Evolutionary conservation across 2,888 invertebrate genomes (phyloP), one percentile per base, ranked within the genome.

Genomic region (Acanthacorydalis orientalis): DNA sequence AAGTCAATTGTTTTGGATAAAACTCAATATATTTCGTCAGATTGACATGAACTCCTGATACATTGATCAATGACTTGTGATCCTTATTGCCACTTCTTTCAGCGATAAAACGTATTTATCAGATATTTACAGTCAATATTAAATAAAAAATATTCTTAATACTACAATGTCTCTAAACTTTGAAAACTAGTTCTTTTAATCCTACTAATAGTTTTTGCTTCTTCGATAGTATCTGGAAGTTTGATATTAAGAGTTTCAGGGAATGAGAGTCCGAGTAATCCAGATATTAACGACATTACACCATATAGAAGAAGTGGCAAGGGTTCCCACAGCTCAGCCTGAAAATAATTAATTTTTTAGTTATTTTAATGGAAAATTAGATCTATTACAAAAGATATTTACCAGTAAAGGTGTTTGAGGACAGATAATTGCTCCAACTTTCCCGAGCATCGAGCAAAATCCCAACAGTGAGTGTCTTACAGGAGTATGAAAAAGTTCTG

Each of bases 161-260:
- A 23, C 6, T 23, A 23, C 23, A 23, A 23, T 23, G 23, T 23
- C n/a, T 23, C 2, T 23, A 23, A 23, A 23, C 3, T 23, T 23
- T 23, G 3, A 23, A 23, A 23, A 23, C 23, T 2, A 6, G 37
- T 38, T 45, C 16, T 23, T 16, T 23, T 38, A 32, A 33, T 37
- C 39, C 41, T 52, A 43, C 65, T 68, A 43, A 70, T 65, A 51
- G 71, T 69, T 61, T 75, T 78, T 0, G 81, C 81, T 56, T 83
- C 81, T 53, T 74, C 73, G 16, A 83, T 73, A 2, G 81, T 82
- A 64, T 83, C 83, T 0, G 76, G 76, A 0, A 77, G 64, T 53
- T 77, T 74, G 52, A 72, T 72, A 55, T 79, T 78, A 46, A 73
- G 63, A 0, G 83, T 84, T 60, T 84, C 84, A 0, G 83, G 83